Evolutionary conservation across 2,113 vertebrate species (phyloP), one percentile per base, ranked within the genome.

Genomic region (Neoarius graeffei): DNA sequence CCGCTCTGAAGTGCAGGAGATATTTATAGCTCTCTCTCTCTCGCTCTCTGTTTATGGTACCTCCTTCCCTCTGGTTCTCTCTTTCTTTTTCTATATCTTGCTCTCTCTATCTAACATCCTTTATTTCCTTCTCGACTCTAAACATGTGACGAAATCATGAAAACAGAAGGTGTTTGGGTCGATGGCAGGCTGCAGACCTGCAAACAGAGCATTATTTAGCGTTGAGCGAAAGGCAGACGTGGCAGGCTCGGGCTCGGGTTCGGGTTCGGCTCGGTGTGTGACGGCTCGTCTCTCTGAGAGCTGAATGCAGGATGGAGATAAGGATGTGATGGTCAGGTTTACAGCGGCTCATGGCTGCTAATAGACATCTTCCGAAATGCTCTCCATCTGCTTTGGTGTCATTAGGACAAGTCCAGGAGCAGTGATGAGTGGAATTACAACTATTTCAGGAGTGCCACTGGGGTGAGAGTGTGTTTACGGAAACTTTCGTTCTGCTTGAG

Each of bases 11-110:
- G 81, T 73, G 52, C 66, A 30, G 60, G 14, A 15, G 5, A 84
- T 89, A 80, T 90, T 86, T 76, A 48, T 23, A 54, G 30, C 19
- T 50, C 25, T 59, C 23, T 88, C 57, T 87, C 76, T 59, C 79
- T 85, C 10, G 81, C 27, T 85, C 62, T 89, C 7, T 57, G 57
- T 64, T 62, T 80, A 35, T 27, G 35, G 59, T 67, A 66, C 62
- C 62, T 54, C 83, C 57, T 11, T 67, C 62, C n/a, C 42, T 52
- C 27, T 10, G 27, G n/a, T 27, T 50, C 14, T 52, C 54, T 56
- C 54, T 57, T 14, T 69, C 23, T 86, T 23, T 66, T 19, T 64
- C 23, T 71, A 9, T 74, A 25, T 87, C 66, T 87, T 56, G 42
- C 17, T 64, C 6, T 77, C 60, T 76, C 13, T 79, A 42, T 76